Evolutionary conservation across 2,888 invertebrate species (phyloP), one percentile per base, ranked within the genome.

Genomic region (Dimorphilus gyrociliatus): DNA sequence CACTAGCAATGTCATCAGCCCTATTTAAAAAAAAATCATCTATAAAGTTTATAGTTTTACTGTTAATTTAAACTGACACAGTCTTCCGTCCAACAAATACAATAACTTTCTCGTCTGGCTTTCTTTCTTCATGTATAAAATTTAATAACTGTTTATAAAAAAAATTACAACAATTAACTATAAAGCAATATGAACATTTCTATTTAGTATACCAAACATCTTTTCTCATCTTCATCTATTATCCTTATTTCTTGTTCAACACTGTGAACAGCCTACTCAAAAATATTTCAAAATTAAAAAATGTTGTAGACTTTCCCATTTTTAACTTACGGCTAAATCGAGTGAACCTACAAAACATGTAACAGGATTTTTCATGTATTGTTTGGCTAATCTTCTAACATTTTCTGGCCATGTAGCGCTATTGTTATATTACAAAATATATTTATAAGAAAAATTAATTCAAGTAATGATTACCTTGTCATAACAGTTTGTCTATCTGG

Each of bases 401-500:
- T 77, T 81, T 30, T 71, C 65, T 0, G 90, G 90, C 92, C 90
- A 92, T 0, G 92, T 92, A 10, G 92, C 92, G 53, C 76, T 77
- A 43, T 21, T 8, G 21, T 10, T 21, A n/a, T 10, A 8, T 21
- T 21, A 10, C 21, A 10, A n/a, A 21, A 21, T 21, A n/a, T 21
- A 21, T 21, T 8, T 21, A 8, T 21, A n/a, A 10, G 21, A 21
- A 10, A 21, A 10, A n/a, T n/a, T n/a, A 17, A 10, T 13, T 10
- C 5, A 2, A 13, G 26, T n/a, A 14, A 10, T 32, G 8, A 12
- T 31, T 50, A 71, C 72, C 80, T 81, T 0, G 90, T 92, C 86
- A 92, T 86, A 0, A 90, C 74, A n/a, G 85, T 85, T 58, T 92
- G 88, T 31, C 86, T 66, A 53, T 84, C 84, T 5, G 85, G 82